phyloP scores from a whole-genome alignment of 35 echinoderm and acorn worm genomes.

The Ptychodera flava region DNA sequence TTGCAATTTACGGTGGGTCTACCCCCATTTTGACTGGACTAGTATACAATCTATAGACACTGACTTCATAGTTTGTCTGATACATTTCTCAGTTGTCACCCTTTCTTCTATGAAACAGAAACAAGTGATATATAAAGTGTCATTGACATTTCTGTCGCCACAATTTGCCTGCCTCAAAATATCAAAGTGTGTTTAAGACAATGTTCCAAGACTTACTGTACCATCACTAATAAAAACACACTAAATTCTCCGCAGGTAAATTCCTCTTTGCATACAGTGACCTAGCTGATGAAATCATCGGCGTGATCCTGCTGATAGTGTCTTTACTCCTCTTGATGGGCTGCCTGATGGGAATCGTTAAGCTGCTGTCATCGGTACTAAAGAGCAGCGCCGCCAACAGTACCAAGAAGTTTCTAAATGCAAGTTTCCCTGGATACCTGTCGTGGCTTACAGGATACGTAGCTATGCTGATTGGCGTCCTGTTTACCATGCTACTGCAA shows the following conservation, averaged over 20 bases:
- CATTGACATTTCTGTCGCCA: too few relatives aligned
- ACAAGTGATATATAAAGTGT: too few relatives aligned
- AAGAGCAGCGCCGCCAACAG: conserved; percentile 60
- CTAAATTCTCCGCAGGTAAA: conserved; percentile 47
- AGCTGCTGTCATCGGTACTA: conserved; percentile 60
- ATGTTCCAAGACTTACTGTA: too few relatives aligned
- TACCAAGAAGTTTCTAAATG: conserved; percentile 68
- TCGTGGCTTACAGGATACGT: conserved; percentile 77
- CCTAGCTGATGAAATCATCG: conserved; percentile 34
- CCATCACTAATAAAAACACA: too few relatives aligned
- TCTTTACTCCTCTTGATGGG: conserved; percentile 43
- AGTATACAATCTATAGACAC: too few relatives aligned
- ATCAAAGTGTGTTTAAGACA: too few relatives aligned
- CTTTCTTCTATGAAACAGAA: too few relatives aligned
- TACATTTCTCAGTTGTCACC: too few relatives aligned
- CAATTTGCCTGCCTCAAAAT: too few relatives aligned
- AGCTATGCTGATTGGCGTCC: conserved; percentile 75
- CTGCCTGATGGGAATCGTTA: conserved; percentile 67
- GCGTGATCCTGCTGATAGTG: conserved; percentile 26
- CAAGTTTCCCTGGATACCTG: conserved; percentile 76
- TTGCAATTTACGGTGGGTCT: too few relatives aligned
- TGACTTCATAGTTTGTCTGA: too few relatives aligned
- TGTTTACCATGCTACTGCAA: conserved; percentile 82
- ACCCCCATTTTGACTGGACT: too few relatives aligned
- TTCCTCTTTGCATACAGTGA: conserved; percentile 40